Percentiles rank a stretch among this genome's conserved stretches.
phyloP scores from a whole-genome alignment of 2,888 invertebrate species.

The Protodeltote pygarga region DNA sequence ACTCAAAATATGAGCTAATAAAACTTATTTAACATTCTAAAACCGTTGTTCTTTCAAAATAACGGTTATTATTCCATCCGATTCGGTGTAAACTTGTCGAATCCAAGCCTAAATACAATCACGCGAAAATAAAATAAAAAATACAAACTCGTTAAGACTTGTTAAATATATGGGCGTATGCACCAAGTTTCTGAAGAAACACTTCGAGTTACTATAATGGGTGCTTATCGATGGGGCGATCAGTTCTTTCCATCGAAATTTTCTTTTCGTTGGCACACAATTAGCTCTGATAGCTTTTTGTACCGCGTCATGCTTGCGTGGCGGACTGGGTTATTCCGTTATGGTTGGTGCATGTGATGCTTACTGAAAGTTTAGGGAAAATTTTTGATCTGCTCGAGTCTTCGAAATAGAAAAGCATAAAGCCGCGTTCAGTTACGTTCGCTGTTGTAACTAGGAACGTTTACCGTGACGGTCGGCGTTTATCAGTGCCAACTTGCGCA shows the following conservation, averaged over 20 bases:
- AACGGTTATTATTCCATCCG: constrained; percentile 51
- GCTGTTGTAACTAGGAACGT: no score
- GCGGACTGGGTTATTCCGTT: constrained; percentile 33
- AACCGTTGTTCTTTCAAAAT: constrained; percentile 48
- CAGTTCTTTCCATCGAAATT: constrained; percentile 74
- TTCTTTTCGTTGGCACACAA: constrained; percentile 82
- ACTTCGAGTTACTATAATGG: constrained; percentile 77
- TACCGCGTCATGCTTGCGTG: constrained; percentile 74
- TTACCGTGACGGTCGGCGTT: no score
- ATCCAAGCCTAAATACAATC: constrained; percentile 61
- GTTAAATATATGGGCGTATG: constrained; percentile 68
- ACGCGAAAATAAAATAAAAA: constrained; percentile 75
- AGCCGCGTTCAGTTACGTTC: no score
- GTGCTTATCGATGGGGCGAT: constrained; percentile 74
- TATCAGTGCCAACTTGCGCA: no score
- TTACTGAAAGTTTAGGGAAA: constrained; percentile 6
- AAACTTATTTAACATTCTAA: constrained; percentile 47
- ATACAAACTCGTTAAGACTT: constrained; percentile 64
- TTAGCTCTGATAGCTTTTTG: constrained; percentile 82
- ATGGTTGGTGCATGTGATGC: constrained; percentile 38
- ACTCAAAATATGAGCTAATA: constrained; percentile 39
- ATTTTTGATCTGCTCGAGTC: no score
- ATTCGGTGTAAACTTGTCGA: constrained; percentile 60
- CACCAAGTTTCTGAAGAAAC: constrained; percentile 69
- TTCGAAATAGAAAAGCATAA: no score